These are phyloP conservation scores for Anguilla megastoma DNA, from an alignment of 2,797 vertebrate genomes.

Conservation along the genomic window DNA sequence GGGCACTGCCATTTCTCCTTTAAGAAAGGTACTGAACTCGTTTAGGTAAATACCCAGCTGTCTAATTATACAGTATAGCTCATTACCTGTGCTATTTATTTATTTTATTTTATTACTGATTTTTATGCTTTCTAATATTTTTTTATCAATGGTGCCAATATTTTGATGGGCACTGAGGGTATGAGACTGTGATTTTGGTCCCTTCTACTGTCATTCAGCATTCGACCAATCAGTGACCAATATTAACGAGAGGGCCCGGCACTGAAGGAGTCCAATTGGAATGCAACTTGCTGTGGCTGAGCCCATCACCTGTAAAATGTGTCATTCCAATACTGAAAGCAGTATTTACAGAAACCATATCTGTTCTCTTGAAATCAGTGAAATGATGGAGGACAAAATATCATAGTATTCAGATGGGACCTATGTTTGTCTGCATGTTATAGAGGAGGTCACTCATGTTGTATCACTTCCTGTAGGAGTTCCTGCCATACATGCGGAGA, in stretches of 20 bases:
- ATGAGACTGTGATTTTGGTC: background rate
- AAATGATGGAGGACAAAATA: too few relatives aligned
- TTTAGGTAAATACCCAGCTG: background rate
- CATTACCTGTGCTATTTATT: too few relatives aligned
- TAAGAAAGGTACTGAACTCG: background rate
- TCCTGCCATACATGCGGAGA: slow-evolving; percentile 68
- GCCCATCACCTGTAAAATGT: too few relatives aligned
- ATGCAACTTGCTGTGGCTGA: background rate
- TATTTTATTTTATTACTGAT: too few relatives aligned
- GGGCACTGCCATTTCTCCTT: background rate
- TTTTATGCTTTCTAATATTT: too few relatives aligned
- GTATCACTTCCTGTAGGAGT: slow-evolving; percentile 52
- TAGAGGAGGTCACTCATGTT: background rate
- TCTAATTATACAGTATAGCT: background rate
- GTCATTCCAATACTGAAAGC: too few relatives aligned
- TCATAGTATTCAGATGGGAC: too few relatives aligned
- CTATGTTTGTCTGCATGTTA: background rate
- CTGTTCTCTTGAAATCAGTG: too few relatives aligned
- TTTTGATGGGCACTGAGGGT: background rate
- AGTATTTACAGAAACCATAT: too few relatives aligned
- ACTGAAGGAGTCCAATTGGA: background rate
- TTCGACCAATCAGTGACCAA: background rate
- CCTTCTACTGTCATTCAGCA: background rate
- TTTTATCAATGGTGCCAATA: too few relatives aligned
- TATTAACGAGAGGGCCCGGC: background rate